Evolutionary conservation across 2,888 invertebrate genomes (phyloP), one percentile per base, ranked within the genome.

Genomic region (Xestobium rufovillosum): DNA sequence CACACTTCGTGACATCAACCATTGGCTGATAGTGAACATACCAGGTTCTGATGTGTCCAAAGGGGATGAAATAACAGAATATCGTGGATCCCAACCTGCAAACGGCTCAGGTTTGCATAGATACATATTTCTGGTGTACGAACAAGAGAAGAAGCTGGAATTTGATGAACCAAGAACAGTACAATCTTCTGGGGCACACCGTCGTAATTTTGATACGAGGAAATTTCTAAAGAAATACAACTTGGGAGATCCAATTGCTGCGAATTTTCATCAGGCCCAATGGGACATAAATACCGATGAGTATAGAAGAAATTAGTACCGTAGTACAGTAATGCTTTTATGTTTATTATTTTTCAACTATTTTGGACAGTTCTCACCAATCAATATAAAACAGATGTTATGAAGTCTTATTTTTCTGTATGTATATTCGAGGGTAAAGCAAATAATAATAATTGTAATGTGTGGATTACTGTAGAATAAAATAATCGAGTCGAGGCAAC

Each of bases 11-110:
- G 83, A 85, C 64, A 82, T 79, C 74, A 78, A 80, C 49, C 85
- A 87, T 60, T 86, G 85, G 85, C 63, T 84, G 9, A 74, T 85
- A 16, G 80, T 74, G 12, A 86, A 87, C 55, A 80, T 86, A 52
- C 75, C 75, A 6, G 81, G 78, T 14, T 66, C 64, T 36, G 71
- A 81, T 45, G 53, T 84, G 27, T 57, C 58, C 8, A 70, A 72
- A 48, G 81, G 83, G 14, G 79, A 83, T 56, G 67, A 70, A 11
- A 62, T 83, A 11, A 69, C 76, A 10, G 78, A 76, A 41, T 86
- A 84, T 53, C 51, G 67, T 31, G 77, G 78, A 10, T 65, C 76
- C 17, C 83, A 80, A 3, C 84, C 84, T n/a, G 83, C 83, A 6
- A 73, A 79, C 63, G 78, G 73, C 30, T 78, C 80, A 19, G 81